Conservation (phyloP, 2,888 invertebrate genomes). For the Drosophila anomelani region DNA sequence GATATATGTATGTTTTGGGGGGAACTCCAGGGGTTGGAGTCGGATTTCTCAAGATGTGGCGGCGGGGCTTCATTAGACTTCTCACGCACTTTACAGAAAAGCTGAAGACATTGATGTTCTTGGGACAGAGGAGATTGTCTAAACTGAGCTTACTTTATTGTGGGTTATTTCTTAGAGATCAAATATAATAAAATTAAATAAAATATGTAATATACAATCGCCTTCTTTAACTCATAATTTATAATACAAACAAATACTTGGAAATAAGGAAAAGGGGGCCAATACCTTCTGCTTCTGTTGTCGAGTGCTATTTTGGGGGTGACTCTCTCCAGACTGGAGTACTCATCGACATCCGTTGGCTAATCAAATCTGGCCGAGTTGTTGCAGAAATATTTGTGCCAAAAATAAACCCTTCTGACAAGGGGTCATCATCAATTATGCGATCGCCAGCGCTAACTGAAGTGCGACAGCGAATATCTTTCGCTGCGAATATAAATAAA, state of each 20-base stretch:
- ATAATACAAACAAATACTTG: background rate
- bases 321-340: slow-evolving; percentile 4
- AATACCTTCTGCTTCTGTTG: background rate
- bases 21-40: background rate
- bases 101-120: background rate
- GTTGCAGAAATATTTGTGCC: slow-evolving; percentile 26
- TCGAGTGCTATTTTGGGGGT: background rate
- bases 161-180: background rate
- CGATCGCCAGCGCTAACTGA: slow-evolving; percentile 35
- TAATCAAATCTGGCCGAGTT: slow-evolving; percentile 31
- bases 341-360: slow-evolving; percentile 28
- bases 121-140: background rate
- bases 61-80: background rate
- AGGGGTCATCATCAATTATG: slow-evolving; percentile 74
- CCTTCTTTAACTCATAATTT: too few species aligned
- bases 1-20: background rate
- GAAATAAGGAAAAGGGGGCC: background rate
- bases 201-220: background rate
- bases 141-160: background rate
- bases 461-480: slow-evolving; percentile 57
- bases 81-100: background rate
- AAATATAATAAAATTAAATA: background rate
- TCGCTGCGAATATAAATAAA: slow-evolving; percentile 61
- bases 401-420: slow-evolving; percentile 50
- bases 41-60: slow-evolving; percentile 1